These are phyloP conservation scores for Brachionus rotundiformis DNA, from an alignment of 1,140 invertebrate genomes.

Conservation along the genomic window DNA sequence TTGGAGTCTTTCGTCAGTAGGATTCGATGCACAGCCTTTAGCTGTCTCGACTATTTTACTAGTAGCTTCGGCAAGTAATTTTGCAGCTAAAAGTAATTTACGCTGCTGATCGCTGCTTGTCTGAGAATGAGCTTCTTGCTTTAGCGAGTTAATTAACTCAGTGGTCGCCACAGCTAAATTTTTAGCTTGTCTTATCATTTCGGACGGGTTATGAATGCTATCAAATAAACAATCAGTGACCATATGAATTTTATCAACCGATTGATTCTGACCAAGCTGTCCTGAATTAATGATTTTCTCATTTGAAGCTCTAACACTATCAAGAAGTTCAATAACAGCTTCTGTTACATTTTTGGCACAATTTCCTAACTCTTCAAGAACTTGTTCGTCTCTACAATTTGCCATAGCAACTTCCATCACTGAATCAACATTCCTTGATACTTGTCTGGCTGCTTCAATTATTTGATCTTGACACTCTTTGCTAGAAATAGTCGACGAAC, in stretches of 20 bases:
- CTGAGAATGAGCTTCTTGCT: constrained; percentile 79
- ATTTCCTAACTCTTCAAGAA: constrained; percentile 1
- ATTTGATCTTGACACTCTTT: constrained; percentile 90
- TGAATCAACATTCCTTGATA: constrained; percentile 84
- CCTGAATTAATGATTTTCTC: constrained; percentile 9
- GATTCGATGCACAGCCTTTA: constrained; percentile 81
- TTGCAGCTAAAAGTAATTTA: constrained; percentile 77
- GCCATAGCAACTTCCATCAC: constrained; percentile 81
- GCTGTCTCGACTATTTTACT: constrained; percentile 93
- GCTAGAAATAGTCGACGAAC: constrained; percentile 76
- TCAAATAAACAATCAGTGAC: constrained; percentile 85
- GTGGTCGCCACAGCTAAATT: constrained; percentile 88
- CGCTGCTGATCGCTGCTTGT: constrained; percentile 83
- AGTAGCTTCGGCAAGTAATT: constrained; percentile 89
- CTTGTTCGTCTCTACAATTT: constrained; percentile 12
- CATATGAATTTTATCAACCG: constrained; percentile 83
- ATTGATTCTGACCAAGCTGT: constrained; percentile 70
- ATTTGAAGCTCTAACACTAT: background rate
- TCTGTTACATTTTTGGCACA: constrained; percentile 41
- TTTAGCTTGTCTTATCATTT: constrained; percentile 91
- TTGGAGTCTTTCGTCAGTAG: constrained; percentile 80
- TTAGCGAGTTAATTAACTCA: constrained; percentile 86
- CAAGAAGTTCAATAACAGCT: constrained; percentile 5
- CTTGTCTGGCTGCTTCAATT: constrained; percentile 85
- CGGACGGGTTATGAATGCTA: constrained; percentile 76